Evolutionary conservation across 2,113 vertebrate species (phyloP).

Genomic region (Toxotes chatareus): DNA sequence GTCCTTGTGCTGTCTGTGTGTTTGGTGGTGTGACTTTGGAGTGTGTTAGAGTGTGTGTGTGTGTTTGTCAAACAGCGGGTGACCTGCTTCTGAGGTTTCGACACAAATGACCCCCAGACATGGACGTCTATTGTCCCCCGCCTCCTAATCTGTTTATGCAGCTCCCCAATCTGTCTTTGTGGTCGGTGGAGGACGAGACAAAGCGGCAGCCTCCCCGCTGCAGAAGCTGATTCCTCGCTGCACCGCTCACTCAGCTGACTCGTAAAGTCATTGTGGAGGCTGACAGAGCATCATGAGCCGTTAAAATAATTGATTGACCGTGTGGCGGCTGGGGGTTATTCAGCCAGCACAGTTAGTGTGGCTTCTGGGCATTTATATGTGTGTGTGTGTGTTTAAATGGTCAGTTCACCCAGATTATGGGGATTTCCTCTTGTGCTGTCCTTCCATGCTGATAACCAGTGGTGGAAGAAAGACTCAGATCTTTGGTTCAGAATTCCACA

Average conservation of each 20-base stretch:
- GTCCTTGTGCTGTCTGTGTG: constrained; percentile 45
- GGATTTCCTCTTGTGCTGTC: not conserved
- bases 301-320: constrained; percentile 92
- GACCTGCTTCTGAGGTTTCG: constrained; percentile 80
- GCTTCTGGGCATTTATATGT: constrained; percentile 4
- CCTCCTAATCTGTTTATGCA: constrained; percentile 96
- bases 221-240: constrained; percentile 81
- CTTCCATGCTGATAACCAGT: too few relatives aligned
- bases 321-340: constrained; percentile 83
- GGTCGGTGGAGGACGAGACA: constrained; percentile 87
- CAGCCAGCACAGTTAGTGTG: constrained; percentile 81
- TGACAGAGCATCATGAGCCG: constrained; percentile 89
- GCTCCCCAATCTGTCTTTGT: constrained; percentile 92
- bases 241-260: constrained; percentile 91
- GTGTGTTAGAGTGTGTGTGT: constrained; percentile 12
- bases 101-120: constrained; percentile 80
- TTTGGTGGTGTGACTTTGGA: constrained; percentile 32
- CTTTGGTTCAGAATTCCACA: too few relatives aligned
- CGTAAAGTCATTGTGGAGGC: constrained; percentile 92
- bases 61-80: constrained; percentile 66
- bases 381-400: constrained; percentile 11
- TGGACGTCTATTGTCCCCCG: constrained; percentile 89
- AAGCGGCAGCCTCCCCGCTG: constrained; percentile 87
- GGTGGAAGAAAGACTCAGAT: too few relatives aligned
- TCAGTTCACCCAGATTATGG: not conserved